Percentiles rank a stretch among this genome's conserved stretches.
These are phyloP conservation scores for Kryphioiulus occultus DNA, from an alignment of 2,888 invertebrate genomes.

Conservation along the genomic window DNA sequence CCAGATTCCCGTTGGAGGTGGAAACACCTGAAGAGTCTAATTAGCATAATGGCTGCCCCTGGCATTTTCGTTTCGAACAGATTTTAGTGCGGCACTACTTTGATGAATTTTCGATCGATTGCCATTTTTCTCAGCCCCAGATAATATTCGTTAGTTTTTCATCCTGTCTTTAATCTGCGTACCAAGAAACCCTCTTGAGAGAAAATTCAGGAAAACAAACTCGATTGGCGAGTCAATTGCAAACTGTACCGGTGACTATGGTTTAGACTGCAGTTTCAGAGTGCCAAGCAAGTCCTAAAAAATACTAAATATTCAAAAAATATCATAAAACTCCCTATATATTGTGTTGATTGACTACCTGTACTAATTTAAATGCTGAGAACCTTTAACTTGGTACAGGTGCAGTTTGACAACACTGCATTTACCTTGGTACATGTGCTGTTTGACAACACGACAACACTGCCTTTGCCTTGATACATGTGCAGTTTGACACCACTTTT, in stretches of 20 bases:
- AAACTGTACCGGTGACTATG: background rate
- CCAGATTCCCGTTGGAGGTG: background rate
- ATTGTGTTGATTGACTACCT: no score
- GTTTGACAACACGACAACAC: no score
- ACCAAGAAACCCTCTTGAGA: background rate
- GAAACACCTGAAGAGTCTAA: background rate
- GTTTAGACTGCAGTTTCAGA: no score
- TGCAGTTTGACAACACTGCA: no score
- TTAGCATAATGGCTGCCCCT: background rate
- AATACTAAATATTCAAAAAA: no score
- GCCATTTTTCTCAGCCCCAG: background rate
- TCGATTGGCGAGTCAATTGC: background rate
- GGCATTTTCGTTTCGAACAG: background rate
- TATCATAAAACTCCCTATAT: no score
- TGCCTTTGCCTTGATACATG: no score
- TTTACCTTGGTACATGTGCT: no score
- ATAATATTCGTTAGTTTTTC: background rate
- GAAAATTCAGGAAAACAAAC: background rate
- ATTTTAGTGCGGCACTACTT: background rate
- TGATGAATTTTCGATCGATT: conserved; percentile 4
- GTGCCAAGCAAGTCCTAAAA: no score
- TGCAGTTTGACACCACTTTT: no score
- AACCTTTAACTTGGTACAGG: no score
- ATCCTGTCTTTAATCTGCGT: background rate
- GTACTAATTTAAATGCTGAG: no score